Evolutionary conservation across 2,888 invertebrate species (phyloP).

Genomic region (Raillietiella orientalis): DNA sequence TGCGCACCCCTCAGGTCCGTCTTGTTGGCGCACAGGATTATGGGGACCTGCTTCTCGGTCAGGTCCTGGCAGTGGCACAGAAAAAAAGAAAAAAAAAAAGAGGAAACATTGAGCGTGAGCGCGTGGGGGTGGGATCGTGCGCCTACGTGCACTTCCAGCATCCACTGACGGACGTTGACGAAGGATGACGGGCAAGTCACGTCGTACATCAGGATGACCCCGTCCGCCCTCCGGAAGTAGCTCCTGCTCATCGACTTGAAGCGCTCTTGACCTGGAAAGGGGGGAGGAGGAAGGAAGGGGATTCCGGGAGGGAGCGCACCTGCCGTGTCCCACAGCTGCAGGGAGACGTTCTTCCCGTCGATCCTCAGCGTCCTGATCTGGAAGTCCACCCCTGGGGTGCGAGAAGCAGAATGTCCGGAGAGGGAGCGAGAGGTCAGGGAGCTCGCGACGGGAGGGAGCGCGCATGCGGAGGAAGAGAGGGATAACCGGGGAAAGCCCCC

Average conservation of each 20-base stretch:
- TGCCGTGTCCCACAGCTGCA: slow-evolving; percentile 24
- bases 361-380: slow-evolving; percentile 20
- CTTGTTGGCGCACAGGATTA: slow-evolving; percentile 24
- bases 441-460: too few relatives aligned
- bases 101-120: neutral
- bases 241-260: slow-evolving; percentile 24
- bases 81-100: slow-evolving; percentile 1
- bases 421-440: too few relatives aligned
- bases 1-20: slow-evolving; percentile 19
- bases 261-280: slow-evolving; percentile 12
- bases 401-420: too few relatives aligned
- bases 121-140: neutral
- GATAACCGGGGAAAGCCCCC: too few relatives aligned
- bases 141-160: slow-evolving; percentile 19
- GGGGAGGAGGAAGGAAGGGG: slow-evolving; percentile 1
- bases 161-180: slow-evolving; percentile 22
- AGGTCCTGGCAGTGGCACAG: slow-evolving; percentile 14
- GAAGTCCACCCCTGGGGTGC: slow-evolving; percentile 23
- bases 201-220: slow-evolving; percentile 23
- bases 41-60: slow-evolving; percentile 18
- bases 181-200: slow-evolving; percentile 22
- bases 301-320: slow-evolving; percentile 10
- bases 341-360: slow-evolving; percentile 16
- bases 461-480: too few relatives aligned
- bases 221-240: slow-evolving; percentile 25